Base-by-base conservation (phyloP, 1,140 invertebrate genomes). In the Meloidogyne exigua region DNA sequence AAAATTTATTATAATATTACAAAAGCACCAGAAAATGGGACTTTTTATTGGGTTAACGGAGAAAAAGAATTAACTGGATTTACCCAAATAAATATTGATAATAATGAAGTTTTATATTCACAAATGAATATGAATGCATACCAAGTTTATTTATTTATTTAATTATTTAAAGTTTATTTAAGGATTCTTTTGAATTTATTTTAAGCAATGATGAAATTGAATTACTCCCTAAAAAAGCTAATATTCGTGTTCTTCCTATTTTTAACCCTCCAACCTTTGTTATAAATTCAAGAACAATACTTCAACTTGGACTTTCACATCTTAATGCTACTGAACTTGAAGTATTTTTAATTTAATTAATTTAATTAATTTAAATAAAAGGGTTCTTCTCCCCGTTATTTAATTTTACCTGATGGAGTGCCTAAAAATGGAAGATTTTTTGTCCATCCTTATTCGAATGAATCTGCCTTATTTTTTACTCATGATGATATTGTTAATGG, bases 1-100 rank as follows among this genome's bases (percentile, higher is more conserved):
- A 25, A 23, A 13, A 84, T 84, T 5, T 44, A 82, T 28, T 86
- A 84, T 57, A 83, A 79, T 66, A 71, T 83, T 42, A 84, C 82
- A 21, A 72, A 76, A 65, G 64, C 76, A 62, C 85, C 85, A 2
- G 81, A 82, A 76, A 87, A 87, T 78, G 85, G 85, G 68, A 83
- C 86, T 25, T 86, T 87, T 42, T 87, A 86, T 76, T 87, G 85
- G 85, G 85, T 87, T 26, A 83, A 82, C n/a, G 85, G 86, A 12
- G 85, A 87, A 64, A 87, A 86, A 67, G 82, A 87, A 75, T 86
- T 84, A 4, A 83, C 70, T 70, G 25, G n/a, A 21, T 87, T 87
- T 72, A 85, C 83, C 23, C 85, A 87, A 67, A 78, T 75, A 26
- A 83, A 87, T 72, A 80, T 87, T 57, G 86, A 87, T 71, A 80